These are phyloP conservation scores for Troilus luridus DNA, from an alignment of 2,888 invertebrate species.

Conservation along the genomic window DNA sequence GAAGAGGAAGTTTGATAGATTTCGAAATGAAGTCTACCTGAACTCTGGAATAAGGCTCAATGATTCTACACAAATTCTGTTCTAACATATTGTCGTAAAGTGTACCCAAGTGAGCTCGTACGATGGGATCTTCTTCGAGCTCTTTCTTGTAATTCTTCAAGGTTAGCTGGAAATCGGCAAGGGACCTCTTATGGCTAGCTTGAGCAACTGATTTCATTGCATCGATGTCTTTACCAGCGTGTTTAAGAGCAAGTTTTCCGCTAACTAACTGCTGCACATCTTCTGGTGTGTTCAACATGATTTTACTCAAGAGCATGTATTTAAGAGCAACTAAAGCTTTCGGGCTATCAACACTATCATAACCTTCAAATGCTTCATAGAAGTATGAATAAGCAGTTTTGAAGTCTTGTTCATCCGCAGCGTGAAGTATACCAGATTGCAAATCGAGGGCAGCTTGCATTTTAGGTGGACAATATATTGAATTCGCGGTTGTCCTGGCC, in stretches of 20 bases:
- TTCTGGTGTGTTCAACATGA: constrained; percentile 97
- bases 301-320: constrained; percentile 99
- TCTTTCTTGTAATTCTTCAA: constrained; percentile 89
- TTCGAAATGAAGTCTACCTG: constrained; percentile 92
- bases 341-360: constrained; percentile 92
- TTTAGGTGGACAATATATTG: constrained; percentile 99
- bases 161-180: constrained; percentile 95
- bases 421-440: constrained; percentile 98
- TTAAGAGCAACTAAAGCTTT: constrained; percentile 96
- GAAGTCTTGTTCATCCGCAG: constrained; percentile 99
- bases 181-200: constrained; percentile 95
- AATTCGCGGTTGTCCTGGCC: constrained; percentile 99
- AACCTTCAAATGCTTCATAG: constrained; percentile 99
- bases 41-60: constrained; percentile 98
- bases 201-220: constrained; percentile 98
- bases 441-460: constrained; percentile 97
- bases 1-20: constrained; percentile 89
- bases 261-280: constrained; percentile 96
- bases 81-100: constrained; percentile 99
- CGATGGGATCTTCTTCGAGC: constrained; percentile 95
- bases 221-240: constrained; percentile 95
- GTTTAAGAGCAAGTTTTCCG: constrained; percentile 96
- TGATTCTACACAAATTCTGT: constrained; percentile 98
- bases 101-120: constrained; percentile 95
- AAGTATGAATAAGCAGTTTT: constrained; percentile 99